Evolutionary conservation across 2,888 invertebrate species (phyloP).

Genomic region (Prenolepis imparis): DNA sequence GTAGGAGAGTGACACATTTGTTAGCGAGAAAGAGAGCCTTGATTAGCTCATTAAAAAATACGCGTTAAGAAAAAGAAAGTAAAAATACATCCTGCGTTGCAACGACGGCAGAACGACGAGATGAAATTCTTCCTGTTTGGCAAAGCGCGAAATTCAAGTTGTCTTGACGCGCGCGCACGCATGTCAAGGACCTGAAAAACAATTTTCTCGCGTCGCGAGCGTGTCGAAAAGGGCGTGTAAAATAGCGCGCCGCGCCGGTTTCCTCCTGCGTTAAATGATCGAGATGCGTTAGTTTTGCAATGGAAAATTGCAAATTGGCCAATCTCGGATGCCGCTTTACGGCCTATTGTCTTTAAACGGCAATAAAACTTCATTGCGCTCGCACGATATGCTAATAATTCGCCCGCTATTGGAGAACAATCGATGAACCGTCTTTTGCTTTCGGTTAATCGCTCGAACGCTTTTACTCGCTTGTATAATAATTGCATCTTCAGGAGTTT

Average conservation of each 20-base stretch:
- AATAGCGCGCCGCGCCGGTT: conserved; percentile 34
- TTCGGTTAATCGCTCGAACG: neutral
- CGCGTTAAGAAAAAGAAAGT: conserved; percentile 35
- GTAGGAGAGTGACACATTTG: neutral
- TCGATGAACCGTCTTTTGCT: neutral
- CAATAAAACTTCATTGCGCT: conserved; percentile 34
- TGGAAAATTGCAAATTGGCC: conserved; percentile 40
- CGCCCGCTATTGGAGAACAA: neutral
- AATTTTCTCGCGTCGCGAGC: conserved; percentile 55
- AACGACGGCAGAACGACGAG: neutral
- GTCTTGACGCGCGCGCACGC: conserved; percentile 10
- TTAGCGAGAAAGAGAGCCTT: neutral
- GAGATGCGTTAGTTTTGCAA: neutral
- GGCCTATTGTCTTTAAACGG: conserved; percentile 61
- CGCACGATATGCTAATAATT: conserved; percentile 48
- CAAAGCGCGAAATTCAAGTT: conserved; percentile 17
- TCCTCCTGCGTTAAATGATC: conserved; percentile 34
- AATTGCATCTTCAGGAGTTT: conserved; percentile 3
- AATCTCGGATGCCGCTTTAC: conserved; percentile 52
- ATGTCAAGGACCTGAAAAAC: conserved; percentile 36
- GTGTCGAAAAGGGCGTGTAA: conserved; percentile 63
- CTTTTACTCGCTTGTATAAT: conserved; percentile 27
- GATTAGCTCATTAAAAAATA: conserved; percentile 13
- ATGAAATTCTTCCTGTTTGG: conserved; percentile 42
- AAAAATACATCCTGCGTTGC: conserved; percentile 34